These are phyloP conservation scores for Hydractinia symbiolongicarpus DNA, from an alignment of 30 jellyfish, hydroid and myxozoan species.

Conservation along the genomic window DNA sequence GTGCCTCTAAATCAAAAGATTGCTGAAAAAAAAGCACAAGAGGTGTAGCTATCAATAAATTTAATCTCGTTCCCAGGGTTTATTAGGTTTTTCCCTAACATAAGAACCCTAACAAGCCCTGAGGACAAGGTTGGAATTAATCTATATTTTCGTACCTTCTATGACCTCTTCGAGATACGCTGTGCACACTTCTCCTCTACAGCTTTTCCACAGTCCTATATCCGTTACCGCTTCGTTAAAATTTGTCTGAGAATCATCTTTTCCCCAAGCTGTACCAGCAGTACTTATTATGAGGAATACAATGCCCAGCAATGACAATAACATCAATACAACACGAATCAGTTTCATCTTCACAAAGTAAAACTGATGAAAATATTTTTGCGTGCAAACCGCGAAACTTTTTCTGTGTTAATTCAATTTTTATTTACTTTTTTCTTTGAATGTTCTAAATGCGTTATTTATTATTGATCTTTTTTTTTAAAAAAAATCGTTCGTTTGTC, in stretches of 20 bases:
- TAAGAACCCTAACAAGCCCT: neutral
- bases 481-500: no score
- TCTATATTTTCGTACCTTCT: neutral
- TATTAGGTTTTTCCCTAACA: neutral
- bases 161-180: neutral
- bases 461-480: no score
- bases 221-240: slow-evolving; percentile 4
- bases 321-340: neutral
- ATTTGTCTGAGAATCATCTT: neutral
- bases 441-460: no score
- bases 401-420: no score
- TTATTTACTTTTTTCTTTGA: no score
- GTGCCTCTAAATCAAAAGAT: no score
- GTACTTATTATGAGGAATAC: neutral
- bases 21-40: neutral
- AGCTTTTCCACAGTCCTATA: slow-evolving; percentile 8
- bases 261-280: slow-evolving; percentile 22
- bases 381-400: no score
- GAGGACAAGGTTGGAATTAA: neutral
- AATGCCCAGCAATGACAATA: neutral
- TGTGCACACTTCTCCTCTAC: neutral
- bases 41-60: neutral
- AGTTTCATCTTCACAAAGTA: neutral
- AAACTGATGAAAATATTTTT: no score
- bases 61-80: neutral